Base-by-base conservation (phyloP, 2,888 invertebrate species). In the Diplolepis rosae region DNA sequence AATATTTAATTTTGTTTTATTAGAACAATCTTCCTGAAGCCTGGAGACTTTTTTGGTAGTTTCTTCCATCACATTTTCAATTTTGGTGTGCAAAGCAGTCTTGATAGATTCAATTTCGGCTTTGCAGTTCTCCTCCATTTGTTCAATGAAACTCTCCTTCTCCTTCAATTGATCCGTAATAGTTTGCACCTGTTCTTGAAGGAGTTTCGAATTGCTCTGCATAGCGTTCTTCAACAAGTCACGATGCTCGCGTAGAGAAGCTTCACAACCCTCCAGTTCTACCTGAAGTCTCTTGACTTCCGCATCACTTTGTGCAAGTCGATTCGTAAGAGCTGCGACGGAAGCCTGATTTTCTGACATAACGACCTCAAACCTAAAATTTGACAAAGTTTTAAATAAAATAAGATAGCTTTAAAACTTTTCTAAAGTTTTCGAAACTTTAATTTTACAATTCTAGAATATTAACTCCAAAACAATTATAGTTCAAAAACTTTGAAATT, bases 331-430 rank as follows among this genome's bases (percentile, higher is more conserved):
- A 0, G 87, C 88, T 30, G 80, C 81, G 18, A 88, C 83, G 0
- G 87, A 83, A 27, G 87, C 85, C 72, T 87, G 87, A 77, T 88
- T 88, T 71, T 87, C 88, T 0, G 84, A 80, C 84, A 87, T 87
- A 9, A 87, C 81, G 3, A 88, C 82, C 52, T 88, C 87, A 65
- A 88, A 84, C 51, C 85, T 84, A 45, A 4, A 13, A 67, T 39
- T 35, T 35, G 6, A n/a, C 50, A 18, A 35, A 13, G 22, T n/a
- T n/a, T n/a, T n/a, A n/a, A n/a, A n/a, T n/a, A n/a, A n/a, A n/a
- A n/a, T n/a, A n/a, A n/a, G n/a, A n/a, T n/a, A n/a, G n/a, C n/a
- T n/a, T n/a, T n/a, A n/a, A n/a, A n/a, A n/a, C n/a, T n/a, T n/a
- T n/a, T n/a, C n/a, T n/a, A n/a, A n/a, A n/a, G n/a, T n/a, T n/a